Percentiles rank a stretch among this genome's conserved stretches.
Evolutionary conservation across 2,888 invertebrate genomes (phyloP).

Genomic region (Cryptophagus acutangulus): DNA sequence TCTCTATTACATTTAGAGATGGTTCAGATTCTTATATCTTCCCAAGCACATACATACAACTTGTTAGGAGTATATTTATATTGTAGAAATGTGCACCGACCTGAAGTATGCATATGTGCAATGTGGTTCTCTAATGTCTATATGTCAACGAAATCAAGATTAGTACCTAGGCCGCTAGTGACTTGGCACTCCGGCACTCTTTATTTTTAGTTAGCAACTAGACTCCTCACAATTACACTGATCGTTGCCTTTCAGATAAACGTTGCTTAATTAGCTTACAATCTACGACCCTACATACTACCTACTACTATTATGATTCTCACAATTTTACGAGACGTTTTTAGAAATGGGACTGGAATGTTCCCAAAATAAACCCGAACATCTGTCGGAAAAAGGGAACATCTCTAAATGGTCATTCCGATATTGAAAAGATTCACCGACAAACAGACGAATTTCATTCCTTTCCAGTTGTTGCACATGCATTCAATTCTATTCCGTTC

Average conservation of each 20-base stretch:
- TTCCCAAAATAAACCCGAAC: conserved; percentile 7
- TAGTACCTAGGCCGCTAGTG: conserved; percentile 10
- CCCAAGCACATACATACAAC: too few relatives aligned
- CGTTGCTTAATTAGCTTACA: neutral
- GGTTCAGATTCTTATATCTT: too few relatives aligned
- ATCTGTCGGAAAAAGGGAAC: too few relatives aligned
- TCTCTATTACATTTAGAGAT: too few relatives aligned
- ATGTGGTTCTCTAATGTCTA: conserved; percentile 7
- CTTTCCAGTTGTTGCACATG: too few relatives aligned
- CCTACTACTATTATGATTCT: conserved; percentile 1
- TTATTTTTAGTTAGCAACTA: conserved; percentile 2
- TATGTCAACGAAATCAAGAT: conserved; percentile 24
- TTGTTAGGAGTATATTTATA: conserved; percentile 3
- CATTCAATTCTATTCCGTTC: too few relatives aligned
- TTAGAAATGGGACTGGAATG: conserved; percentile 9
- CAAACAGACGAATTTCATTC: too few relatives aligned
- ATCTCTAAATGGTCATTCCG: too few relatives aligned
- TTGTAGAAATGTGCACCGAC: too few relatives aligned
- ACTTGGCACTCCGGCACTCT: conserved; percentile 10
- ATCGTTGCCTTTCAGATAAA: too few relatives aligned
- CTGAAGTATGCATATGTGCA: neutral
- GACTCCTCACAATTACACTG: neutral
- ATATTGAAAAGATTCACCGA: too few relatives aligned
- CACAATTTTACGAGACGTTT: neutral
- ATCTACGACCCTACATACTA: neutral